phyloP scores from a whole-genome alignment of 2,113 vertebrate species.

The Entomyzon cyanotis region DNA sequence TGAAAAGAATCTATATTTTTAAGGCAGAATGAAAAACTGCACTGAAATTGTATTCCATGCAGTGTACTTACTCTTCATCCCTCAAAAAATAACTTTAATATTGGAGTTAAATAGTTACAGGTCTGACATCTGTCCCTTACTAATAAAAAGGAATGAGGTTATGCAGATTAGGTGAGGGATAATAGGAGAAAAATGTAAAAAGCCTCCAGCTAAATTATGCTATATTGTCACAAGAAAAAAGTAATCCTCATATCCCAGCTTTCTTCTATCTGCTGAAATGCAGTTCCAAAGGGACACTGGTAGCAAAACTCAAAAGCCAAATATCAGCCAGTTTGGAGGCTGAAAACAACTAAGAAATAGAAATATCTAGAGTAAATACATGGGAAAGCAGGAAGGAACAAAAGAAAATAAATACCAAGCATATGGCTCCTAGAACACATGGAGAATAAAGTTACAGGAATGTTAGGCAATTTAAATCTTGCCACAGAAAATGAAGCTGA shows the following conservation, averaged over 20 bases:
- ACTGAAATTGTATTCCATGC: background rate
- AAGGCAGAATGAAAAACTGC: background rate
- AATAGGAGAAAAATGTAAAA: background rate
- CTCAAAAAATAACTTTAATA: background rate
- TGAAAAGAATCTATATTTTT: background rate
- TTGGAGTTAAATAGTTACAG: background rate
- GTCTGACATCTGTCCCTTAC: constrained; percentile 3
- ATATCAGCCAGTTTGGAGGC: background rate
- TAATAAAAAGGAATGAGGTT: background rate
- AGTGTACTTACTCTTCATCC: background rate
- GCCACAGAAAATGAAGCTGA: background rate
- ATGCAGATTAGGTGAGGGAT: background rate
- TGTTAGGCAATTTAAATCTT: background rate
- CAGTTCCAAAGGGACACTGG: background rate
- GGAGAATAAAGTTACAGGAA: background rate
- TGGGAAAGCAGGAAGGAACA: background rate
- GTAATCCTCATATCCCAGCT: background rate
- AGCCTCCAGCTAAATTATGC: background rate
- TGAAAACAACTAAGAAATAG: background rate
- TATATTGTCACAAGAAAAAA: background rate
- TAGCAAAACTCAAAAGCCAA: background rate
- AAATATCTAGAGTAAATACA: background rate
- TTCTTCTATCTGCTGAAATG: background rate
- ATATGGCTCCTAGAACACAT: background rate
- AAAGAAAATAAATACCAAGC: background rate